A percentile compares a stretch with the other conserved stretches of the same genome.
These are phyloP conservation scores for Enteromius fasciolatus DNA, from an alignment of 2,797 vertebrate species.

Conservation along the genomic window DNA sequence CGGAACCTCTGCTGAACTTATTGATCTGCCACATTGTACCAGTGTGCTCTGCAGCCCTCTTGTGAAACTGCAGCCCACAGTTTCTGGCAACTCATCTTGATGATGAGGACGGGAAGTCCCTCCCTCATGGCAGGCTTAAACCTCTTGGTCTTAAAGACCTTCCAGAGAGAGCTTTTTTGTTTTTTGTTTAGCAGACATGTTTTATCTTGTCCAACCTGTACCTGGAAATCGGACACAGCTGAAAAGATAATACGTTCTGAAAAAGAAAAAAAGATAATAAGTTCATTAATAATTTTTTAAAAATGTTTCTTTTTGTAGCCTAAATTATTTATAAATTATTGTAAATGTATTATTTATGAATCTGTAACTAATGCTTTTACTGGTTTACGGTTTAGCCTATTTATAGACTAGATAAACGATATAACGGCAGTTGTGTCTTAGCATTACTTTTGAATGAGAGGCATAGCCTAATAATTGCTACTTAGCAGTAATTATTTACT, in stretches of 20 bases:
- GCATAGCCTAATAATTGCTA: background rate
- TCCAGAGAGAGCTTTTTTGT: slow-evolving; percentile 2
- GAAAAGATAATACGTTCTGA: too few relatives aligned
- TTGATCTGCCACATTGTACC: slow-evolving; percentile 47
- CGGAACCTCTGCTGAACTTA: slow-evolving; percentile 25
- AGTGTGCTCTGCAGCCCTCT: slow-evolving; percentile 57
- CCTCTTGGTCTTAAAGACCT: slow-evolving; percentile 56
- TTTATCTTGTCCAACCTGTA: too few relatives aligned
- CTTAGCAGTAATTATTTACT: background rate
- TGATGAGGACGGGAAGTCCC: slow-evolving; percentile 70
- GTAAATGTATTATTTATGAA: background rate
- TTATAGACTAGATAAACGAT: too few relatives aligned
- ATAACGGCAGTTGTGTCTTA: background rate
- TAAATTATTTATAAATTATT: background rate
- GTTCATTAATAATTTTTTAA: too few relatives aligned
- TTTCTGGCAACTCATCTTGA: slow-evolving; percentile 69
- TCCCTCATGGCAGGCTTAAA: slow-evolving; percentile 53
- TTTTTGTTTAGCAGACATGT: background rate
- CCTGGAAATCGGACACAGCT: background rate
- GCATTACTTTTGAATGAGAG: background rate
- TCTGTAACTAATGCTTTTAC: background rate
- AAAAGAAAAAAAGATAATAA: too few relatives aligned
- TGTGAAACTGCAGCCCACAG: slow-evolving; percentile 68
- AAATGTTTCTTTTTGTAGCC: background rate
- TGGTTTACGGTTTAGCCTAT: background rate